Conservation (phyloP, 2,797 vertebrate genomes). For the Avahi laniger region DNA sequence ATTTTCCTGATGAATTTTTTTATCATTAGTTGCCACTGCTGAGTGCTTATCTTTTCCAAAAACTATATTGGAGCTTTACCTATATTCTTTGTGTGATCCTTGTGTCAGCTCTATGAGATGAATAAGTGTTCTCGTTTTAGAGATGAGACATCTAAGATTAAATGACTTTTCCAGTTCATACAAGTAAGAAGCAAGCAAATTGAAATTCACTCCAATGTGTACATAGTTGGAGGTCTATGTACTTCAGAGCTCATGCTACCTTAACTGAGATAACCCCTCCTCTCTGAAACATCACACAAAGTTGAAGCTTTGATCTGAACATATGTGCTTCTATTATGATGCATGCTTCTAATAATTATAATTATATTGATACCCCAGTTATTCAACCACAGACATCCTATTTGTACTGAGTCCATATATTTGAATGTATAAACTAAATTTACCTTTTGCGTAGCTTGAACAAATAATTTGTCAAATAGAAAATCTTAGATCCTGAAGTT, state of each 20-base stretch:
- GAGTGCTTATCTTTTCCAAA: slow-evolving; percentile 7
- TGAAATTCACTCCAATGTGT: background rate
- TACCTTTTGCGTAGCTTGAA: background rate
- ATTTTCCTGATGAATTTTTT: background rate
- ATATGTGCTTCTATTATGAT: background rate
- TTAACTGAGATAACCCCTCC: background rate
- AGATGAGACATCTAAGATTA: background rate
- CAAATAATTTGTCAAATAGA: background rate
- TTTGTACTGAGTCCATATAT: background rate
- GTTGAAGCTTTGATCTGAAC: background rate
- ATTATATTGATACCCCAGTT: background rate
- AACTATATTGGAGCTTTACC: background rate
- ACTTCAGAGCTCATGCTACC: background rate
- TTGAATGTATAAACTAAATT: background rate
- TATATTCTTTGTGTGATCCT: background rate
- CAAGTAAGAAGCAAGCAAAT: background rate
- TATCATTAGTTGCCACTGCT: background rate
- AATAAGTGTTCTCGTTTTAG: background rate
- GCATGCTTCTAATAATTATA: background rate
- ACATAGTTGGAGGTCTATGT: background rate
- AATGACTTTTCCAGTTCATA: background rate
- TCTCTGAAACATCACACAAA: background rate
- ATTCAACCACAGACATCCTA: background rate
- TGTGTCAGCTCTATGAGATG: background rate
- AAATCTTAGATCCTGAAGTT: slow-evolving; percentile 29